Evolutionary conservation across 2,113 vertebrate genomes (phyloP), one percentile per base, ranked within the genome.

Genomic region (Oncorhynchus tshawytscha): DNA sequence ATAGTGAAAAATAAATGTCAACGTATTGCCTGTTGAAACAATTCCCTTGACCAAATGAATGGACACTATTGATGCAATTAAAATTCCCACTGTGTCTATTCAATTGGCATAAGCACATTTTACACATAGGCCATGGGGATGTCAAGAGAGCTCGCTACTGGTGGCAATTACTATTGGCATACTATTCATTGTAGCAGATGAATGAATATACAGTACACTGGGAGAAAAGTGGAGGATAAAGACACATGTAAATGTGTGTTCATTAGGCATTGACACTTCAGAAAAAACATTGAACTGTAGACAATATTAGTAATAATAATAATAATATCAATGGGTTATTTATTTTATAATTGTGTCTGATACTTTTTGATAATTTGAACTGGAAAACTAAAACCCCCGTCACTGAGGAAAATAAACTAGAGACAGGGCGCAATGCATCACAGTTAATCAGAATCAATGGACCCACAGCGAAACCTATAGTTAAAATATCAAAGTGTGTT

Each of bases 101-200:
- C 88, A 91, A 90, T 91, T 90, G 88, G 90, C 88, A 91, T 90
- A 88, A 90, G 86, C 87, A 89, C 88, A 90, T 92, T 91, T 91
- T 79, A 90, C 86, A 85, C 79, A 84, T 25, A 73, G 71, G 72
- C 72, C 62, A 72, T 22, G 76, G 84, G 86, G 88, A 91, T 88
- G 90, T 91, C 90, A 90, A 91, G 88, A 84, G 79, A 88, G 73
- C 45, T 83, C 78, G 82, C 75, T 51, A 90, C 84, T 83, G 84
- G 84, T 82, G 86, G 82, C 87, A 91, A 89, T 91, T 91, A 91
- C 91, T 88, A 91, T 87, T 85, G 90, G 83, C 91, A 90, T 90
- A 82, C 81, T 81, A 84, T 92, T 91, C 91, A 93, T 91, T 92
- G 90, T 81, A 76, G 83, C 84, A 85, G 89, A 84, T 91, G 92